Conservation (phyloP, 2,113 vertebrate species). For the Chascanopsetta lugubris region DNA sequence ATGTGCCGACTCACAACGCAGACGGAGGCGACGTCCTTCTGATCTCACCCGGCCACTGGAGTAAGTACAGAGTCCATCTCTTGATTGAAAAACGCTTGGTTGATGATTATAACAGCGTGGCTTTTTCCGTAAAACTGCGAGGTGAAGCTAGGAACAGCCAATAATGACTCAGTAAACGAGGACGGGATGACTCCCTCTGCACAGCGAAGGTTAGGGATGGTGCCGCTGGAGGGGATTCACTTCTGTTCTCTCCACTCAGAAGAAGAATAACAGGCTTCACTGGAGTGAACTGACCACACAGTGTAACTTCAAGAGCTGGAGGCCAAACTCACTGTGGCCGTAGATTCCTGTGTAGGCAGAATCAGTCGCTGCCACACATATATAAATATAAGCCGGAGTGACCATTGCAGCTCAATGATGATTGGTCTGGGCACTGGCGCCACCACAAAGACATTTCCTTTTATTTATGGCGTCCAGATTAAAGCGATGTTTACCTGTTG, state of each 20-base stretch:
- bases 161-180: constrained; percentile 30
- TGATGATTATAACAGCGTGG: constrained; percentile 25
- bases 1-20: constrained; percentile 49
- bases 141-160: constrained; percentile 18
- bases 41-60: constrained; percentile 38
- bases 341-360: constrained; percentile 64
- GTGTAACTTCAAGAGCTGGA: constrained; percentile 60
- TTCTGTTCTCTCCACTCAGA: constrained; percentile 37
- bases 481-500: constrained; percentile 24
- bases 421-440: constrained; percentile 47
- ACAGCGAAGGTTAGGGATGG: constrained; percentile 23
- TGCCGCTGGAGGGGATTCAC: constrained; percentile 41
- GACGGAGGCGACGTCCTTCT: constrained; percentile 46
- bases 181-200: constrained; percentile 17
- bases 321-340: constrained; percentile 68
- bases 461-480: constrained; percentile 16
- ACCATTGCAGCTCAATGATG: constrained; percentile 39
- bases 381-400: constrained; percentile 39
- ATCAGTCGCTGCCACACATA: constrained; percentile 50
- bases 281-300: constrained; percentile 67
- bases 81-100: constrained; percentile 12
- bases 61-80: constrained; percentile 35
- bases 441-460: constrained; percentile 10
- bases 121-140: constrained; percentile 33
- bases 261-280: constrained; percentile 64